phyloP scores from a whole-genome alignment of 2,888 invertebrate species.

The Heteropelma amictum region DNA sequence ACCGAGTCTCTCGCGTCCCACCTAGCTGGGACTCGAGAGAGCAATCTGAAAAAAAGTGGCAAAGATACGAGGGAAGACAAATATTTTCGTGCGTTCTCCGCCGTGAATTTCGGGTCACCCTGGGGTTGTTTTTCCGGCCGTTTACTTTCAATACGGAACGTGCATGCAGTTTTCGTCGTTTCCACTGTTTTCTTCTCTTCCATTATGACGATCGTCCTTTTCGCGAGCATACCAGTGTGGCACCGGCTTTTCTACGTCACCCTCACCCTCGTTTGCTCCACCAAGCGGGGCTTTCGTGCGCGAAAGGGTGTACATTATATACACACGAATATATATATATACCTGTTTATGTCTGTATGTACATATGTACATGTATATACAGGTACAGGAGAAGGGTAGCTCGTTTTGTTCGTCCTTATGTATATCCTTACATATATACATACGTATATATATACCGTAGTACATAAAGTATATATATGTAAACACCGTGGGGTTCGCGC shows the following conservation, averaged over 20 bases:
- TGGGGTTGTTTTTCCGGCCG: background rate
- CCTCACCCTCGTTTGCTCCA: background rate
- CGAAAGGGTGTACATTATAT: conserved; percentile 1
- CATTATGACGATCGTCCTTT: conserved; percentile 18
- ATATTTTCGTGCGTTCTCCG: background rate
- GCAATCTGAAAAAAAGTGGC: too few species aligned
- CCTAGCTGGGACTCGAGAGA: too few species aligned
- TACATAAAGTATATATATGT: conserved; percentile 14
- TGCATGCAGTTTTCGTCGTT: background rate
- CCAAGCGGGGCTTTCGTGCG: conserved; percentile 21
- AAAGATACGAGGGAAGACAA: too few species aligned
- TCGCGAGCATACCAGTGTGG: background rate
- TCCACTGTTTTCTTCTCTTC: too few species aligned
- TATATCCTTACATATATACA: too few species aligned
- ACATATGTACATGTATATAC: too few species aligned
- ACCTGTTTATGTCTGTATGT: background rate
- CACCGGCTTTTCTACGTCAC: background rate
- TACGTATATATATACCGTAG: background rate
- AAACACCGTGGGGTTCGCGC: conserved; percentile 24
- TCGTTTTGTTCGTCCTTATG: too few species aligned
- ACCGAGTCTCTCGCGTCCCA: too few species aligned
- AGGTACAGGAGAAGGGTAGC: too few species aligned
- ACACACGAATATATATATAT: background rate
- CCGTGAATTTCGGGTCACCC: background rate
- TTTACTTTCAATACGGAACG: background rate